Evolutionary conservation across 2,113 vertebrate species (phyloP), one percentile per base, ranked within the genome.

Genomic region (Bagarius yarrelli): DNA sequence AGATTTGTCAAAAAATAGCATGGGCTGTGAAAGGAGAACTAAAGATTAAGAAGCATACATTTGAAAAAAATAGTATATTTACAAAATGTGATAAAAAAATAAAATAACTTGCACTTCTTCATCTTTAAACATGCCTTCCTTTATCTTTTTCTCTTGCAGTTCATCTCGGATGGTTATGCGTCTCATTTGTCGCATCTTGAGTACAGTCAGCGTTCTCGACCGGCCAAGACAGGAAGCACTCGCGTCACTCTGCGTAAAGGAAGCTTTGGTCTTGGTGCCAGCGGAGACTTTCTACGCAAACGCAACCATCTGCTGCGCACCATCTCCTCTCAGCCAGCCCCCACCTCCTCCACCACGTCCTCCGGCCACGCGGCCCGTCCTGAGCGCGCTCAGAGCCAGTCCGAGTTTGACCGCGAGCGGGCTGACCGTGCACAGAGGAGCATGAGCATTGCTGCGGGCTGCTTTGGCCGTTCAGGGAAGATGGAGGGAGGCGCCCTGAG

Each of bases 141-240:
- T 57, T 71, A 18, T 18, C 2, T 55, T 14, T 56, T 69, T 0
- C 55, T 2, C 25, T 30, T 81, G 30, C 92, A 99, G 98, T 99
- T 99, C 92, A 95, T 99, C 87, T 92, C 96, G 0, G 98, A 99
- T 0, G 98, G 97, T 40, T 99, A 99, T 5, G 98, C 97, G 0
- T 92, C 96, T 73, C 98, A 99, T 92, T 93, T 99, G 75, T 96
- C 97, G 14, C 96, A 98, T 91, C 94, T 99, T 90, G 96, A 98
- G 91, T 98, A 95, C 90, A 95, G 87, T 87, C 96, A 98, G 88
- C 94, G 96, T 60, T 94, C 96, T 0, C 93, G 94, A 2, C 96
- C 97, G 0, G 95, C 97, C 86, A 98, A 99, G 91, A 94, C 96
- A 47, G 90, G 94, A 83, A 94, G 95, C 83, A 90, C 94, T 1